Evolutionary conservation across 2,888 invertebrate species (phyloP).

Genomic region (Drosophila helvetica): DNA sequence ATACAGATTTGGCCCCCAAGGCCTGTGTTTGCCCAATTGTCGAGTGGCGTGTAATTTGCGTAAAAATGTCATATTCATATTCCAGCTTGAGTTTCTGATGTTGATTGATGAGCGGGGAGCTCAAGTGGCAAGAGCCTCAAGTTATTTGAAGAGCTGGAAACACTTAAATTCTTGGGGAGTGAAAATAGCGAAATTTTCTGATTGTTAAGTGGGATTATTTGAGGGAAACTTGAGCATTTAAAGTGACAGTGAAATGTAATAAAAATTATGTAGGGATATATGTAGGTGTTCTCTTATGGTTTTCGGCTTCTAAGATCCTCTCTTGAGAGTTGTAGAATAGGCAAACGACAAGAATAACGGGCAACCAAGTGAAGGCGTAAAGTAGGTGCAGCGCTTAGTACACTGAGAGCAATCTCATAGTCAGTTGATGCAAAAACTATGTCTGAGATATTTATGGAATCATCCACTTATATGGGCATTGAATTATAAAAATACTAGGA

Average conservation of each 20-base stretch:
- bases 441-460: no score
- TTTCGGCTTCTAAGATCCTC: no score
- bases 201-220: not conserved
- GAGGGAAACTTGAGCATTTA: not conserved
- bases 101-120: conserved; percentile 70
- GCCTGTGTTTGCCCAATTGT: conserved; percentile 63
- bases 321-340: no score
- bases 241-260: not conserved
- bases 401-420: no score
- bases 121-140: conserved; percentile 60
- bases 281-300: no score
- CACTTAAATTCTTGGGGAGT: conserved; percentile 7
- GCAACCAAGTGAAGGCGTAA: no score
- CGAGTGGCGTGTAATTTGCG: conserved; percentile 81
- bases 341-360: no score
- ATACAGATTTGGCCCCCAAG: conserved; percentile 47
- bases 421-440: no score
- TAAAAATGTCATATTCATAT: conserved; percentile 80
- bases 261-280: no score
- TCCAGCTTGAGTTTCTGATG: conserved; percentile 53
- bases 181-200: not conserved
- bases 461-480: no score
- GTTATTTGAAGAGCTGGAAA: conserved; percentile 16
- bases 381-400: no score
- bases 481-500: no score